phyloP scores from a whole-genome alignment of 1,140 invertebrate species.

The Atta colombica region DNA sequence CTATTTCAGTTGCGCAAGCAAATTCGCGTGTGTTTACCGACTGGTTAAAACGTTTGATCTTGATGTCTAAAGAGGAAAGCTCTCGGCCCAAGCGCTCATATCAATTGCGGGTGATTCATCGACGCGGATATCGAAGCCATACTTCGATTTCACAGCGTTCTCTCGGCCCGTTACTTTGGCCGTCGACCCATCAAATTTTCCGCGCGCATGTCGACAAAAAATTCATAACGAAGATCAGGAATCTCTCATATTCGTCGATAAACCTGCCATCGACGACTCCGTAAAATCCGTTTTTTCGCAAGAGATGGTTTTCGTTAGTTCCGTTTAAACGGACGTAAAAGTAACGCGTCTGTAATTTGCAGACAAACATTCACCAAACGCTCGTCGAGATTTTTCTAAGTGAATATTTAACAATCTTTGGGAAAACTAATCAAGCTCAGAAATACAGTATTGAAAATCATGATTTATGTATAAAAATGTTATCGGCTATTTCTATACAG shows the following conservation, averaged over 20 bases:
- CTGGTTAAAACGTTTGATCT: constrained; percentile 56
- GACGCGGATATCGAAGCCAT: constrained; percentile 36
- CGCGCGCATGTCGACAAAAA: constrained; percentile 45
- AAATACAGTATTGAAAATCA: background rate
- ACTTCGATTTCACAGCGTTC: constrained; percentile 42
- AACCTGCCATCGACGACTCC: constrained; percentile 37
- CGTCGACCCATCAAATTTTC: constrained; percentile 46
- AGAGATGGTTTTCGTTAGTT: constrained; percentile 25
- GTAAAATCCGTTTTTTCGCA: constrained; percentile 45
- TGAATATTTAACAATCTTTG: background rate
- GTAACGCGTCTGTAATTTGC: constrained; percentile 37
- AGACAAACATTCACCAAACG: constrained; percentile 1
- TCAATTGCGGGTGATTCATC: constrained; percentile 49
- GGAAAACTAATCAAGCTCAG: background rate
- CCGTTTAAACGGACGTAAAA: constrained; percentile 38
- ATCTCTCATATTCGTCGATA: constrained; percentile 45
- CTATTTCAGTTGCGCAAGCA: constrained; percentile 28
- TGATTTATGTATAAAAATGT: background rate
- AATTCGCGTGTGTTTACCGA: constrained; percentile 50
- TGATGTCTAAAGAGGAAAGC: constrained; percentile 44
- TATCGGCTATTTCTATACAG: background rate
- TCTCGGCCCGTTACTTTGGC: constrained; percentile 31
- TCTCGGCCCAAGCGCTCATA: constrained; percentile 22
- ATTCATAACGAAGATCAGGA: constrained; percentile 49
- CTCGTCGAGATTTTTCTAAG: constrained; percentile 1